Conservation (phyloP, 2,113 vertebrate species). For the Tetrax tetrax region DNA sequence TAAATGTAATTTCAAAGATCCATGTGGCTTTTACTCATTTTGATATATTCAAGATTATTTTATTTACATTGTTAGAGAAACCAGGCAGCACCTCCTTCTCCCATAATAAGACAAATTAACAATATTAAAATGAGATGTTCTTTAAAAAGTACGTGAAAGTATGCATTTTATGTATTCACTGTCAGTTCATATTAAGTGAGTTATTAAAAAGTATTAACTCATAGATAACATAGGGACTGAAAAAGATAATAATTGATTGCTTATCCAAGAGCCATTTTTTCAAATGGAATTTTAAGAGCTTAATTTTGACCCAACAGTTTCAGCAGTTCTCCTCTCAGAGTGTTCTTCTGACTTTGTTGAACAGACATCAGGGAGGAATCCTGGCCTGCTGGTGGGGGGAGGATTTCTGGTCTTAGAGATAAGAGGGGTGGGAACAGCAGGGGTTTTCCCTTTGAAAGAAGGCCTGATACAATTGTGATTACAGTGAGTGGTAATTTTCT, state of each 20-base stretch:
- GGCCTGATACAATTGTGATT: not conserved
- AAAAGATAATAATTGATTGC: not conserved
- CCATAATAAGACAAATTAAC: not conserved
- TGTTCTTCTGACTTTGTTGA: not conserved
- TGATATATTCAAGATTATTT: not conserved
- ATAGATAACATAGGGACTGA: not conserved
- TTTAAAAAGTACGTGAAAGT: not conserved
- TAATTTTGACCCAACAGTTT: constrained; percentile 5
- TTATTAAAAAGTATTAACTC: not conserved
- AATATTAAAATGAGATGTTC: not conserved
- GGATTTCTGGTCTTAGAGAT: not conserved
- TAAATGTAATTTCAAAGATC: not conserved
- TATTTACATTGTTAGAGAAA: not conserved
- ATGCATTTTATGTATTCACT: not conserved
- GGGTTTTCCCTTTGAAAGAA: not conserved
- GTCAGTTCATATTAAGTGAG: not conserved
- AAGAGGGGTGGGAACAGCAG: constrained; percentile 4
- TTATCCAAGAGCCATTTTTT: not conserved
- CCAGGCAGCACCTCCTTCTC: not conserved
- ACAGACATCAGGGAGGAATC: not conserved
- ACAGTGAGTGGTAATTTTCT: not conserved
- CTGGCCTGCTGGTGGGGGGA: not conserved
- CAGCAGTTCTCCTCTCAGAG: not conserved
- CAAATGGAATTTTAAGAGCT: not conserved
- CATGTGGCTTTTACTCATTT: not conserved